phyloP scores from a whole-genome alignment of 2,888 invertebrate genomes.

The Xanthostigma xanthostigma region DNA sequence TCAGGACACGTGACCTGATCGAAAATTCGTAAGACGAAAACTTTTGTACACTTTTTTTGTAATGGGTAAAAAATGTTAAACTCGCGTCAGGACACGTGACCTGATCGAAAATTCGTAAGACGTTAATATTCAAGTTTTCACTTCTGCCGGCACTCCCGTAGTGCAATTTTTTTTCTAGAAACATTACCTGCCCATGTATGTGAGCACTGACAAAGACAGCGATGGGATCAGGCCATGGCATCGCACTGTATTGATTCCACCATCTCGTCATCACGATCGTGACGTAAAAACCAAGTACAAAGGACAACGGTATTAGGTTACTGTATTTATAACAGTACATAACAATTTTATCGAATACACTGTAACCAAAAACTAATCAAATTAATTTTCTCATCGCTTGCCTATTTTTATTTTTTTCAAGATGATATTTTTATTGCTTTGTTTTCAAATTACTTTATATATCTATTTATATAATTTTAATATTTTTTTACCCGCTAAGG shows the following conservation, averaged over 20 bases:
- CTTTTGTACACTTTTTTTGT: no score
- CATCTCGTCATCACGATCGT: constrained; percentile 84
- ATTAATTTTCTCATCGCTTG: neutral
- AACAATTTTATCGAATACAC: constrained; percentile 67
- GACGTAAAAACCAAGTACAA: constrained; percentile 89
- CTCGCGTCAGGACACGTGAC: no score
- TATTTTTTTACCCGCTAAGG: constrained; percentile 2
- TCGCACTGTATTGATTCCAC: constrained; percentile 73
- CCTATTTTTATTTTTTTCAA: constrained; percentile 5
- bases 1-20: no score
- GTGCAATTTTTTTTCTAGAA: constrained; percentile 1
- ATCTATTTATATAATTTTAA: neutral
- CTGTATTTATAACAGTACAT: constrained; percentile 76
- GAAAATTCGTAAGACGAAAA: no score
- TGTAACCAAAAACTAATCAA: constrained; percentile 25
- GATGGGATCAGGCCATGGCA: constrained; percentile 77
- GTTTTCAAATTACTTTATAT: no score
- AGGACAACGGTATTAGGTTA: constrained; percentile 79
- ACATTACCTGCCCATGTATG: constrained; percentile 59
- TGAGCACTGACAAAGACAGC: constrained; percentile 77
- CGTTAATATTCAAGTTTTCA: no score
- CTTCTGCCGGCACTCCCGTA: no score
- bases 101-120: no score
- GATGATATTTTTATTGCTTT: no score
- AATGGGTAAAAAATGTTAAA: no score